These are phyloP conservation scores for Epizoanthus illoricatus DNA, from an alignment of 92 coral and sea anemone genomes.

Conservation along the genomic window DNA sequence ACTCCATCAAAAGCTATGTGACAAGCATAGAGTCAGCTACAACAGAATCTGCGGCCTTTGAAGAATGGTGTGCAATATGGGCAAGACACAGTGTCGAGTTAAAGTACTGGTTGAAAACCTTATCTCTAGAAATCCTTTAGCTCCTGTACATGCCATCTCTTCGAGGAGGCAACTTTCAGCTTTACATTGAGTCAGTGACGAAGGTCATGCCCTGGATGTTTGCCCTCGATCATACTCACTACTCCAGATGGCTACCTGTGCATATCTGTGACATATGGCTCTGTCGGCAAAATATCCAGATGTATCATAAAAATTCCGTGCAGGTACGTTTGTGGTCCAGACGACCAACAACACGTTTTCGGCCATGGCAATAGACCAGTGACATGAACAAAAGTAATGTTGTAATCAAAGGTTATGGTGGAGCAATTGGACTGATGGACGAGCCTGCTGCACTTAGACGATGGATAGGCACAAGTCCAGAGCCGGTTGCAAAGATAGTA, in stretches of 20 bases:
- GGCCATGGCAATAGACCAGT: constrained; percentile 48
- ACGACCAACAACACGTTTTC: constrained; percentile 35
- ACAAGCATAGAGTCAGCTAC: background rate
- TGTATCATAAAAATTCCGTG: constrained; percentile 32
- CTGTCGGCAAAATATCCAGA: constrained; percentile 37
- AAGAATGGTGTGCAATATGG: background rate
- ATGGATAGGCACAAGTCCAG: constrained; percentile 49
- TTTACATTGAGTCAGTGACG: constrained; percentile 31
- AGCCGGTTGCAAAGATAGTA: constrained; percentile 34
- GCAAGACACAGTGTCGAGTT: constrained; percentile 30
- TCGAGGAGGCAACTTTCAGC: constrained; percentile 32
- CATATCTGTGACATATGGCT: constrained; percentile 45
- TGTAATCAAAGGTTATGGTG: constrained; percentile 36
- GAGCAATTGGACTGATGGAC: constrained; percentile 36
- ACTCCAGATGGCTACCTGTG: constrained; percentile 56
- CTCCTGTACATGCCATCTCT: no score
- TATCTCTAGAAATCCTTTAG: no score
- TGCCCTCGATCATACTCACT: constrained; percentile 45
- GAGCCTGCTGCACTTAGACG: constrained; percentile 26
- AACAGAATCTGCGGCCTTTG: no score
- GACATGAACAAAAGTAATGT: constrained; percentile 47
- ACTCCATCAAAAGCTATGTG: no score
- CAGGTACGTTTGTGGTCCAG: constrained; percentile 48
- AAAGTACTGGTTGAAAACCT: no score
- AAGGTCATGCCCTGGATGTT: constrained; percentile 40